A percentile compares a stretch with the other conserved stretches of the same genome.
phyloP scores from a whole-genome alignment of 1,140 invertebrate genomes.

The Octopus sinensis region DNA sequence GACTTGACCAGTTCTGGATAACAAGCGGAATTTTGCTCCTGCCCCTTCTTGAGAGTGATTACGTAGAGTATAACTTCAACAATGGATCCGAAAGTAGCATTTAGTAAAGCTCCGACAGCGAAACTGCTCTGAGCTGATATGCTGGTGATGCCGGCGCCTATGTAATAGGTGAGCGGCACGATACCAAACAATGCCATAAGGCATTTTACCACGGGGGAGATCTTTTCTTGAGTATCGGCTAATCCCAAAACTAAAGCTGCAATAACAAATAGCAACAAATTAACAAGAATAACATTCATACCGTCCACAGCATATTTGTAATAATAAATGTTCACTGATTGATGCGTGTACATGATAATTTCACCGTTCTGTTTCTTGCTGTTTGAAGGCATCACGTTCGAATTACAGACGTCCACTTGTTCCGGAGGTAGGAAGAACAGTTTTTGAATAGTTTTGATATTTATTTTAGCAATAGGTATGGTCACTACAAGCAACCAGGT shows the following conservation, averaged over 20 bases:
- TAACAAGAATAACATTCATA: constrained; percentile 50
- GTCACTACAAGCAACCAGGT: constrained; percentile 47
- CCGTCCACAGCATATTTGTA: constrained; percentile 54
- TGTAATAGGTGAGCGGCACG: constrained; percentile 52
- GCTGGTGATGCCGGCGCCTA: constrained; percentile 53
- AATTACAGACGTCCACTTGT: constrained; percentile 34
- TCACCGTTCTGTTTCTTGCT: constrained; percentile 33
- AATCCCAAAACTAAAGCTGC: constrained; percentile 42
- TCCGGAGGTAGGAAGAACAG: constrained; percentile 47
- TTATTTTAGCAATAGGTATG: constrained; percentile 49
- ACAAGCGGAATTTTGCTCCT: constrained; percentile 29
- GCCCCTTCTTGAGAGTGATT: constrained; percentile 44
- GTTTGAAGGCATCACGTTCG: constrained; percentile 31
- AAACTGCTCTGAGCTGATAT: constrained; percentile 52
- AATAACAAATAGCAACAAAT: constrained; percentile 49
- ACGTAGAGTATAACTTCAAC: constrained; percentile 53
- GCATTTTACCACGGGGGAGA: constrained; percentile 39
- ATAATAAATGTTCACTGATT: constrained; percentile 49
- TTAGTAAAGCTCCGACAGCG: constrained; percentile 49
- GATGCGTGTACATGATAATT: constrained; percentile 53
- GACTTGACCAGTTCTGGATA: constrained; percentile 50
- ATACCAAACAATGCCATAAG: constrained; percentile 45
- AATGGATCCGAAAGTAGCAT: constrained; percentile 53
- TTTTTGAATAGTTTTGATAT: constrained; percentile 39
- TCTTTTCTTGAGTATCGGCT: constrained; percentile 37